Evolutionary conservation across 2,888 invertebrate genomes (phyloP), one percentile per base, ranked within the genome.

Genomic region (Lampropteryx suffumata): DNA sequence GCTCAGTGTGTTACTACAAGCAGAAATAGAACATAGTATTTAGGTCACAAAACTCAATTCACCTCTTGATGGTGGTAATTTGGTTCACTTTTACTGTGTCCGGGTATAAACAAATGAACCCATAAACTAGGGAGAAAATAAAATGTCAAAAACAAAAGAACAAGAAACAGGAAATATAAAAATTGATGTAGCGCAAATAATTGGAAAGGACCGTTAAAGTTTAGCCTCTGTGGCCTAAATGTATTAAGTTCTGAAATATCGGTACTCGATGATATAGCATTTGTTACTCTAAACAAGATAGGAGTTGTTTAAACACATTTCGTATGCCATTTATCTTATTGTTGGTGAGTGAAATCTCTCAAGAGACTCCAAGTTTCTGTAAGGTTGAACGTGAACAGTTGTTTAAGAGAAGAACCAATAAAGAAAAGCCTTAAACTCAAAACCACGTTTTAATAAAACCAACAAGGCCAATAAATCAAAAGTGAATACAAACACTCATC

Each of bases 111-210:
- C 54, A 45, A 57, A 56, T 39, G 44, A 44, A 48, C 50, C 58
- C 42, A 61, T 61, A 59, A 58, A 55, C 52, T 50, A 51, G 35
- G 35, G 43, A 57, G 55, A 35, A 55, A 61, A 37, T 44, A 40
- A 43, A 50, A 59, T 48, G 56, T 36, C 54, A 60, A 62, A 67
- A 65, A 68, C 65, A 65, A 67, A 66, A 60, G 61, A 63, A 65
- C 57, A 67, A 60, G 65, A 64, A 65, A 62, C 61, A 61, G 65
- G 60, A 60, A 64, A 65, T 60, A 71, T 61, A 71, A 69, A 67
- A 73, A 71, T 73, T 71, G 65, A 73, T 69, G 73, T 69, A 59
- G 64, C 67, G 64, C 58, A 64, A 70, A 71, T 74, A 73, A 79
- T 75, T 73, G 54, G 71, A 62, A 65, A 61, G 52, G 62, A 56